Evolutionary conservation across 2,113 vertebrate species (phyloP).

Genomic region (Nesoenas mayeri): DNA sequence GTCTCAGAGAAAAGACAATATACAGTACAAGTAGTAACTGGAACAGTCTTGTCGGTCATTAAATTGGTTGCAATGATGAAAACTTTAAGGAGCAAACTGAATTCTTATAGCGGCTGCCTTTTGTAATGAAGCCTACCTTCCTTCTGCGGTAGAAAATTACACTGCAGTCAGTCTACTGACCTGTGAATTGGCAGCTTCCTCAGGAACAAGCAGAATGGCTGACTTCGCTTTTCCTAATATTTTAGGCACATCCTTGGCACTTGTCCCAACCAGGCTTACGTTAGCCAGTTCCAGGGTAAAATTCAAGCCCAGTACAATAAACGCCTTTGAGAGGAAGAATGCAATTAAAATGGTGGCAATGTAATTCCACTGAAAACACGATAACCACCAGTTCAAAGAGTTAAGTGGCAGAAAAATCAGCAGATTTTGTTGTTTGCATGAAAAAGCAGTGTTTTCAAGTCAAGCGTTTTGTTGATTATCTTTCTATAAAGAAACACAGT

Average conservation of each 20-base stretch:
- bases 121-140: background rate
- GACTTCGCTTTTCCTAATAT: constrained; percentile 77
- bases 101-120: background rate
- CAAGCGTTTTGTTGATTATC: background rate
- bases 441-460: background rate
- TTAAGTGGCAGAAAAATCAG: background rate
- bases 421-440: background rate
- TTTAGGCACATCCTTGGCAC: constrained; percentile 78
- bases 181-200: constrained; percentile 93
- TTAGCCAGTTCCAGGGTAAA: constrained; percentile 84
- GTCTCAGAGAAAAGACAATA: background rate
- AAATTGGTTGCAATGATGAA: no score
- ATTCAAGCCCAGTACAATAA: constrained; percentile 81
- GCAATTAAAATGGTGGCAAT: background rate
- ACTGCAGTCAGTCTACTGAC: constrained; percentile 60
- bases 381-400: background rate
- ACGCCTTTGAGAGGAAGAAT: constrained; percentile 76
- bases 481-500: background rate
- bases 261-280: constrained; percentile 76
- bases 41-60: no score
- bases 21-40: background rate
- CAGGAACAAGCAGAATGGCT: constrained; percentile 78
- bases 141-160: background rate
- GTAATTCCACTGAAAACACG: background rate
- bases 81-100: background rate